These are phyloP conservation scores for Desmophyllum pertusum DNA, from an alignment of 92 coral and sea anemone species.

Conservation along the genomic window DNA sequence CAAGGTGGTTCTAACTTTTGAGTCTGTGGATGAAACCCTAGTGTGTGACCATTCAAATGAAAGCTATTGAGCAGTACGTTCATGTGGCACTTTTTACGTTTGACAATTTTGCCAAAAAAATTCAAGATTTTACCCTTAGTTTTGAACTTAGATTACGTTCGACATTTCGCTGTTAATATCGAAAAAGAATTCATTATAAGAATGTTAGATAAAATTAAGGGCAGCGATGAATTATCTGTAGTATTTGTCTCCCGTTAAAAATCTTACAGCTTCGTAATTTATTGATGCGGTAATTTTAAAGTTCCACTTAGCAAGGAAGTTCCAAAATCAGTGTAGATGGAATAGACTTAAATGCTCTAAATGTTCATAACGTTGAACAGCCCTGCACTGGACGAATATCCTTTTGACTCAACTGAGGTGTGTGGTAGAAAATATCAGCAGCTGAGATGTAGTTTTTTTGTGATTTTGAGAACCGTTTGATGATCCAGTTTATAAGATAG, in stretches of 20 bases:
- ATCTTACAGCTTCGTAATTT: background rate
- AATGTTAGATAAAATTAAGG: background rate
- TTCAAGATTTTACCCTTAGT: no score
- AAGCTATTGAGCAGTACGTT: no score
- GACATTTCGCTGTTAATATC: background rate
- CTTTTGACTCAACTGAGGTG: background rate
- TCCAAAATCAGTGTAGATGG: background rate
- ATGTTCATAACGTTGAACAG: background rate
- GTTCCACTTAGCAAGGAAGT: constrained; percentile 8
- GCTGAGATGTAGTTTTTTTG: background rate
- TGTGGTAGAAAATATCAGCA: background rate
- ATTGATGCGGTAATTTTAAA: background rate
- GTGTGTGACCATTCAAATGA: no score
- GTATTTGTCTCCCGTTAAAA: background rate
- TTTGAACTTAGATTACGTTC: no score
- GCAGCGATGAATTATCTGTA: background rate
- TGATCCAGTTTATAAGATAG: background rate
- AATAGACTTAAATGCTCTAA: no score
- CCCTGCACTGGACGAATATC: background rate
- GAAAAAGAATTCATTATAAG: background rate
- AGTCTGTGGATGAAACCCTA: no score
- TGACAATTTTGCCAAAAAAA: no score
- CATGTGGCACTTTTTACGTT: no score
- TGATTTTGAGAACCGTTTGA: background rate
- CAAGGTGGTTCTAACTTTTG: no score